Percentiles rank a stretch among this genome's conserved stretches.
Conservation (phyloP, 2,797 vertebrate species). For the Clarias fuscus region DNA sequence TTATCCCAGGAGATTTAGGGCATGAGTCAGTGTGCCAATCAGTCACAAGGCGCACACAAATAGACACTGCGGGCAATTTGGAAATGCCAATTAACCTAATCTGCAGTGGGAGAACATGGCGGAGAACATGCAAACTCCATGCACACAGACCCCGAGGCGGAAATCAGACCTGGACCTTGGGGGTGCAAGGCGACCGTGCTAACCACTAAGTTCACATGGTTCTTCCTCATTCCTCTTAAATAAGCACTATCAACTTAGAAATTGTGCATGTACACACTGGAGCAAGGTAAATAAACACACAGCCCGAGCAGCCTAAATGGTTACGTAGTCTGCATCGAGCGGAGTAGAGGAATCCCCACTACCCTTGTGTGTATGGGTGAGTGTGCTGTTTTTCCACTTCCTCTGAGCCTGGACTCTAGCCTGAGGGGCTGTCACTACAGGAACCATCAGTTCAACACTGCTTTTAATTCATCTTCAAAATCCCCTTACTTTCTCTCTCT, state of each 20-base stretch:
- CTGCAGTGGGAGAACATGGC: too few relatives aligned
- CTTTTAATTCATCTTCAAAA: conserved; percentile 46
- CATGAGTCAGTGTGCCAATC: too few relatives aligned
- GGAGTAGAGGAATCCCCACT: conserved; percentile 16
- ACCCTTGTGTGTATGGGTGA: conserved; percentile 13
- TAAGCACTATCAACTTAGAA: conserved; percentile 2
- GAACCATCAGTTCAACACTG: conserved; percentile 42
- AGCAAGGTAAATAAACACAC: neutral
- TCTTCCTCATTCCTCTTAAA: conserved; percentile 6
- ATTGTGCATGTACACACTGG: neutral
- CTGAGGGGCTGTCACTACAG: conserved; percentile 41
- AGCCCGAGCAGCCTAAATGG: neutral
- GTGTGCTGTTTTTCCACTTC: conserved; percentile 10
- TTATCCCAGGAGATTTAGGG: too few relatives aligned
- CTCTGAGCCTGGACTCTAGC: conserved; percentile 32
- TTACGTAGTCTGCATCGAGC: conserved; percentile 23
- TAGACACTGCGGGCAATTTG: too few relatives aligned
- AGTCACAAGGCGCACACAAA: too few relatives aligned
- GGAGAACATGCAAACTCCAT: too few relatives aligned
- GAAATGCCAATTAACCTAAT: too few relatives aligned
- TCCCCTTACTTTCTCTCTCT: conserved; percentile 25
- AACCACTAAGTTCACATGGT: neutral
- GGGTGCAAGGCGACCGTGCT: too few relatives aligned
- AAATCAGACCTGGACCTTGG: too few relatives aligned
- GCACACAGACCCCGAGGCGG: too few relatives aligned